Base-by-base conservation (phyloP, 1,140 invertebrate genomes). In the Drosophila tropicalis region DNA sequence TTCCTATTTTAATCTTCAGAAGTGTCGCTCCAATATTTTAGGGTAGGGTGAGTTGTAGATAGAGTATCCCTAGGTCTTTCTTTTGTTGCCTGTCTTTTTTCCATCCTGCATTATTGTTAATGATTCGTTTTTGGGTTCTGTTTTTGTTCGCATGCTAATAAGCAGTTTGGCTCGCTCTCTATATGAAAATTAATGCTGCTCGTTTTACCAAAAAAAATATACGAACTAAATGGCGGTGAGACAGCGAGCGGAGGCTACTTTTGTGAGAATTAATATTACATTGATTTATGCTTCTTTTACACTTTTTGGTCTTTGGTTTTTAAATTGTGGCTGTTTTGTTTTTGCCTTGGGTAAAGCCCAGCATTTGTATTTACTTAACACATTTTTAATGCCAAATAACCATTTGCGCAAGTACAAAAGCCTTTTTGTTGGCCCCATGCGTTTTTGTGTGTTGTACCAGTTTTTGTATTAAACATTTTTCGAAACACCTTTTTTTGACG, bases 371-470 rank as follows among this genome's bases (percentile, higher is more conserved):
- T 84, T 83, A 62, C 51, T 15, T 65, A 51, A 51, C 44, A 51
- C 44, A 51, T 51, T 51, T 51, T 51, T 51, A 83, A 76, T 68
- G 67, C 63, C 72, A 68, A 75, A 81, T 76, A 80, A 62, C 57
- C 78, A 76, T 81, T 86, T 87, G 78, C 78, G 62, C 82, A 85
- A 81, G 71, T 82, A 81, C 76, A 77, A 58, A 77, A 72, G 64
- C 63, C 41, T 34, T 83, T 69, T 73, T 73, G 54, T 47, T 51
- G 25, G 47, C 41, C 44, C 13, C 7, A 58, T 29, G 65, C 22
- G 67, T 41, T 34, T 62, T 4, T 63, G 29, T 68, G 65, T 74
- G 62, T 47, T 47, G 15, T 17, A 17, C 67, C 71, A 74, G 71
- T 62, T 62, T 62, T 62, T 39, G 17, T 10, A 0, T 29, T 5